Evolutionary conservation across 2,888 invertebrate species (phyloP).

Genomic region (Caenorhabditis zanzibari): DNA sequence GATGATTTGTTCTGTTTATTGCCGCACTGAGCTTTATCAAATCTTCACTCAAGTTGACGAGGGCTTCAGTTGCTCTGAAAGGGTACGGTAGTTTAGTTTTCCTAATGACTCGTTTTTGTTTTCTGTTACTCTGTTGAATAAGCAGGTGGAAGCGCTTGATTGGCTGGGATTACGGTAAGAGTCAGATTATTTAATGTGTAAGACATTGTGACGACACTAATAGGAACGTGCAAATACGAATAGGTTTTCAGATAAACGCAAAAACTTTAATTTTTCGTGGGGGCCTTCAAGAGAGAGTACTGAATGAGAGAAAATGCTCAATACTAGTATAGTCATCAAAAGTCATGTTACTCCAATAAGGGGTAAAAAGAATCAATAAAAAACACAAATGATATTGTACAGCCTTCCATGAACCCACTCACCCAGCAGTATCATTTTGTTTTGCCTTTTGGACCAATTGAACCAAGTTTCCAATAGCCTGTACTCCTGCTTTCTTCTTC

Average conservation of each 20-base stretch:
- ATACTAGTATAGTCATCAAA: no score
- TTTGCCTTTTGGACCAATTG: neutral
- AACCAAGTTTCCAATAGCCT: constrained; percentile 1
- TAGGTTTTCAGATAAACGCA: no score
- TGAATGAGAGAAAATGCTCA: no score
- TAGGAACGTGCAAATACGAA: no score
- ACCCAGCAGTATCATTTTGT: constrained; percentile 33
- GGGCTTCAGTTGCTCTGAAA: neutral
- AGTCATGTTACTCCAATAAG: no score
- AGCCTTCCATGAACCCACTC: neutral
- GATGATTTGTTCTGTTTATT: no score
- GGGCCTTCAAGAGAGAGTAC: no score
- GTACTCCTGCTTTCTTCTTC: neutral
- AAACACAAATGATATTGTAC: no score
- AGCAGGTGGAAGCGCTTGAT: neutral
- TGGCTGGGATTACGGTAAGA: neutral
- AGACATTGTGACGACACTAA: neutral
- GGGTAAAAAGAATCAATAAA: no score
- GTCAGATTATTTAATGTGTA: neutral
- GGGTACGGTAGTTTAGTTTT: neutral
- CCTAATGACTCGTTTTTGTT: no score
- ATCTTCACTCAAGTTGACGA: neutral
- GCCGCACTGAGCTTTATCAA: neutral
- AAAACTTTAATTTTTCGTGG: no score
- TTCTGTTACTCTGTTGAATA: neutral